Evolutionary conservation across 2,888 invertebrate genomes (phyloP).

Genomic region (Chalcosyrphus nemorum): DNA sequence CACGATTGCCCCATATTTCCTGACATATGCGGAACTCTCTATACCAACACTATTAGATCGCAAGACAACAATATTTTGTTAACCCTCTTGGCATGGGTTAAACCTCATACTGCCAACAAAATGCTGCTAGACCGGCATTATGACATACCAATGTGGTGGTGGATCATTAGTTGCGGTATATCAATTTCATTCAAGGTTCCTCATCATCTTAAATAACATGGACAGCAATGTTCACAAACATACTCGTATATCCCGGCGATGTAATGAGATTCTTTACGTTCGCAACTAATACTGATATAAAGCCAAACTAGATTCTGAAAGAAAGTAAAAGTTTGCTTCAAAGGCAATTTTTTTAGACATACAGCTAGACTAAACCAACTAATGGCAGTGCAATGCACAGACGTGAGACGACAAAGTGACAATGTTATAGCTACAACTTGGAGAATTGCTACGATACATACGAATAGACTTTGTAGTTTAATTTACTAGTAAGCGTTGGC

Average conservation of each 20-base stretch:
- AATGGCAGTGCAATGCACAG: neutral
- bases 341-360: slow-evolving; percentile 35
- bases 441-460: slow-evolving; percentile 3
- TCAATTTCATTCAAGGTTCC: slow-evolving; percentile 67
- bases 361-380: slow-evolving; percentile 13
- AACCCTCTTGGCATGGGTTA: slow-evolving; percentile 13
- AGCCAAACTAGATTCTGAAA: slow-evolving; percentile 60
- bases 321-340: slow-evolving; percentile 66
- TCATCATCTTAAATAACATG: too few species aligned
- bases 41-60: neutral
- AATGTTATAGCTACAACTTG: slow-evolving; percentile 8
- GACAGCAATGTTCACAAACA: neutral
- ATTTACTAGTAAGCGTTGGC: slow-evolving; percentile 10
- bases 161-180: slow-evolving; percentile 39
- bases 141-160: slow-evolving; percentile 39
- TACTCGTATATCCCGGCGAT: neutral
- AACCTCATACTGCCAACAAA: slow-evolving; percentile 24
- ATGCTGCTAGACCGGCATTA: slow-evolving; percentile 51
- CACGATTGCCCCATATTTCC: slow-evolving; percentile 62
- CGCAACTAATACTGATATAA: slow-evolving; percentile 17
- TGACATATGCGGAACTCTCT: slow-evolving; percentile 51
- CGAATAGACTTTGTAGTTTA: slow-evolving; percentile 5
- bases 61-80: slow-evolving; percentile 15
- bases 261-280: slow-evolving; percentile 48
- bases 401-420: neutral